Percentiles rank a stretch among this genome's conserved stretches.
These are phyloP conservation scores for Tenualosa thibaudeaui DNA, from an alignment of 2,797 vertebrate genomes.

Conservation along the genomic window DNA sequence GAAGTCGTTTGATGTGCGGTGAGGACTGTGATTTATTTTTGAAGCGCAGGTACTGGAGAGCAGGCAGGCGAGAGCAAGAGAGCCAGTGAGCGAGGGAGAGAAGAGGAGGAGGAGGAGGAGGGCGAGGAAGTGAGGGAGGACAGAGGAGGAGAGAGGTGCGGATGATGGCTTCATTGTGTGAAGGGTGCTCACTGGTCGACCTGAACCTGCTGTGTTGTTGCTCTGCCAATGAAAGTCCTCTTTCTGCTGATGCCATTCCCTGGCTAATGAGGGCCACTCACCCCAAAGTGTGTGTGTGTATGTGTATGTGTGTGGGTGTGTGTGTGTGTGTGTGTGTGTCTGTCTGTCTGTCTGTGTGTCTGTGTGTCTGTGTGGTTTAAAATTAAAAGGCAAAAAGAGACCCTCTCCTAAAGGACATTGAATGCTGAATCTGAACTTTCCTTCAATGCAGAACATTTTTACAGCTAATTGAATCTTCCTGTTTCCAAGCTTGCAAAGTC, in stretches of 20 bases:
- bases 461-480: background rate
- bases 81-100: constrained; percentile 10
- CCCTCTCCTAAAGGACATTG: background rate
- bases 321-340: background rate
- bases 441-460: background rate
- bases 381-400: background rate
- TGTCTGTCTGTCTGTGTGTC: background rate
- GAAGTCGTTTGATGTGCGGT: constrained; percentile 49
- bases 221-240: constrained; percentile 43
- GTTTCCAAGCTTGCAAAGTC: background rate
- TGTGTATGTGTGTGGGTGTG: constrained; percentile 1
- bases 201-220: constrained; percentile 39
- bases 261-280: constrained; percentile 47
- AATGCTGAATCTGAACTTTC: background rate
- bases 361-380: background rate
- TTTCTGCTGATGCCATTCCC: constrained; percentile 51
- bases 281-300: constrained; percentile 23
- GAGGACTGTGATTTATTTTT: constrained; percentile 45
- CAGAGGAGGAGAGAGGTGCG: constrained; percentile 20
- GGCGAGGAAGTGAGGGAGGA: background rate
- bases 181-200: constrained; percentile 26
- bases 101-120: background rate
- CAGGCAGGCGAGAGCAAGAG: background rate
- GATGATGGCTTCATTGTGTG: constrained; percentile 18
- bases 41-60: constrained; percentile 19